A percentile compares a stretch with the other conserved stretches of the same genome.
phyloP scores from a whole-genome alignment of 1,140 invertebrate species.

The Druon quercuslanigerum region DNA sequence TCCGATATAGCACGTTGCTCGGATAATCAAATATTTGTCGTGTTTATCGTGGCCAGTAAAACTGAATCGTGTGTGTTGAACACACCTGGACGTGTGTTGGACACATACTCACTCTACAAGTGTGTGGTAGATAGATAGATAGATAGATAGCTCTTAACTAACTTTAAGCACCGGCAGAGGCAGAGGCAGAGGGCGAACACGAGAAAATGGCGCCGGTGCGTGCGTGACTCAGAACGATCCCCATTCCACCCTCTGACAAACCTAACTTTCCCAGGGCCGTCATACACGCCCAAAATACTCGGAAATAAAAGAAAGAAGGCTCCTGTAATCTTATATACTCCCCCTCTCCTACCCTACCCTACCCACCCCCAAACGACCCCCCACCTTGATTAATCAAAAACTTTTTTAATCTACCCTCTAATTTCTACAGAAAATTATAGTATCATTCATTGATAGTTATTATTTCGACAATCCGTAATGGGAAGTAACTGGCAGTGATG shows the following conservation, averaged over 20 bases:
- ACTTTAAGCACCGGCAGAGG: constrained; percentile 36
- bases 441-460: too few relatives aligned
- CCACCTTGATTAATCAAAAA: too few relatives aligned
- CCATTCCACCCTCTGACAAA: constrained; percentile 24
- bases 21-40: too few relatives aligned
- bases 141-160: constrained; percentile 3
- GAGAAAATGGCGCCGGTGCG: constrained; percentile 51
- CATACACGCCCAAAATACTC: background rate
- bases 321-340: too few relatives aligned
- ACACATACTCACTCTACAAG: background rate
- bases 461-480: too few relatives aligned
- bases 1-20: too few relatives aligned
- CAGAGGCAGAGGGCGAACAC: constrained; percentile 41
- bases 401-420: too few relatives aligned
- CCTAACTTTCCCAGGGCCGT: background rate
- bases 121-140: background rate
- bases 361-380: too few relatives aligned
- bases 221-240: constrained; percentile 44
- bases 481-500: too few relatives aligned
- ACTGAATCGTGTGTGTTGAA: background rate
- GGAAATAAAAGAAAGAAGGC: background rate
- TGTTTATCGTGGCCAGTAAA: background rate
- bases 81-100: too few relatives aligned
- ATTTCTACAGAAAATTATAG: too few relatives aligned
- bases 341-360: too few relatives aligned